Base-by-base conservation (phyloP, 2,888 invertebrate species). In the Archips crataeganus region DNA sequence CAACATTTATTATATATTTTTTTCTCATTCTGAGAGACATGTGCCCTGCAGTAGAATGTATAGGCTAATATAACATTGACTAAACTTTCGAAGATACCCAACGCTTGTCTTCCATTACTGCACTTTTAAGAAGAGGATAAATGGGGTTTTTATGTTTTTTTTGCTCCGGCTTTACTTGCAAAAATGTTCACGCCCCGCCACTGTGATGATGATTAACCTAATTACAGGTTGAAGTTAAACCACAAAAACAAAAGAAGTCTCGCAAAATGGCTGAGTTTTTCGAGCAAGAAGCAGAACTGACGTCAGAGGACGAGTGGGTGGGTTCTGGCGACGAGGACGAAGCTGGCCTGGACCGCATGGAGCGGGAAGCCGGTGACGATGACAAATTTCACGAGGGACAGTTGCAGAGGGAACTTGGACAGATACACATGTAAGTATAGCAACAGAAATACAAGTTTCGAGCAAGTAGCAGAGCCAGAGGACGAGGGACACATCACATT, bases 311-410 rank as follows among this genome's bases (percentile, higher is more conserved):
- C 2, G 98, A 98, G 79, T 98, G 97, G 96, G 85, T 85, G 1
- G 98, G 96, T 0, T 98, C 98, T 62, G 98, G 96, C 0, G 98
- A 98, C 84, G 98, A 98, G 89, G 98, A 98, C 87, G 98, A 98
- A 89, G 95, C 95, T 49, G 96, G 96, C 71, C 88, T 97, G 81
- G 98, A 98, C 85, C 94, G 95, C 69, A 95, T 98, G 88, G 98
- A 99, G 86, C 92, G 95, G 3, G 98, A 99, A 87, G 96, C 96
- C 73, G 99, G 97, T 0, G 99, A 99, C 81, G 95, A 96, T 11
- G 99, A 99, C 74, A 95, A 96, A 49, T 96, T 98, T 83, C 97
- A 98, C 82, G 96, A 98, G 79, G 96, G 96, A n/a, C 93, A 96
- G 86, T 93, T 99, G 70, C 96, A 96, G 79, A 93, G 96, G 72